These are phyloP conservation scores for Malurus splendens DNA, from an alignment of 2,797 vertebrate genomes.

Conservation along the genomic window DNA sequence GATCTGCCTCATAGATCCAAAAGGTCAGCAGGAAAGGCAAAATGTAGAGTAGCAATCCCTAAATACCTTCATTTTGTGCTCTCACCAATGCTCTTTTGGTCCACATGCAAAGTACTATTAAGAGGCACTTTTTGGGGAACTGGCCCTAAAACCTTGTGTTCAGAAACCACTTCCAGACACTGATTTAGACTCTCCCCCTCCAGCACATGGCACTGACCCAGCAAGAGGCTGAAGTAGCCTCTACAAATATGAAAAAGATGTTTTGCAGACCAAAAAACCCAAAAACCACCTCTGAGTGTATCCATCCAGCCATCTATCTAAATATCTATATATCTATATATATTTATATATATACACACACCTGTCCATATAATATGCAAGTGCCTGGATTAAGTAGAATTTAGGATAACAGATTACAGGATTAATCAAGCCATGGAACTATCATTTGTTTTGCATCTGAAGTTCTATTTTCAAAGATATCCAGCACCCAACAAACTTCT, in stretches of 20 bases:
- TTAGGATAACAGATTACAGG: background rate
- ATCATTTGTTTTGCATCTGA: background rate
- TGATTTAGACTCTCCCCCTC: background rate
- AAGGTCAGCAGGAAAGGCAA: background rate
- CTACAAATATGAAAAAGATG: background rate
- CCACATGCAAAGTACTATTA: background rate
- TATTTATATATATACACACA: rapidly evolving
- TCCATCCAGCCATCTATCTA: background rate
- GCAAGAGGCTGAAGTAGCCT: background rate
- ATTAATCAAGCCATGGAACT: background rate
- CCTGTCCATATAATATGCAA: background rate
- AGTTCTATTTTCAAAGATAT: background rate
- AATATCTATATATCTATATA: too few species aligned
- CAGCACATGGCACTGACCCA: background rate
- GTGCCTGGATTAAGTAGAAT: background rate
- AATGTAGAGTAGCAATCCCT: background rate
- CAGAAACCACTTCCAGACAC: background rate
- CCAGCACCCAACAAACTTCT: background rate
- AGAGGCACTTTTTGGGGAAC: background rate
- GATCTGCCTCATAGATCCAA: background rate
- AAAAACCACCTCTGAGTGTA: background rate
- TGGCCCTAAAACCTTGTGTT: background rate
- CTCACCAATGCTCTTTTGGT: background rate
- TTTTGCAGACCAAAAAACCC: background rate
- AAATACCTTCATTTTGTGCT: background rate